Evolutionary conservation across 2,113 vertebrate genomes (phyloP).

Genomic region (Nyctereutes procyonoides): DNA sequence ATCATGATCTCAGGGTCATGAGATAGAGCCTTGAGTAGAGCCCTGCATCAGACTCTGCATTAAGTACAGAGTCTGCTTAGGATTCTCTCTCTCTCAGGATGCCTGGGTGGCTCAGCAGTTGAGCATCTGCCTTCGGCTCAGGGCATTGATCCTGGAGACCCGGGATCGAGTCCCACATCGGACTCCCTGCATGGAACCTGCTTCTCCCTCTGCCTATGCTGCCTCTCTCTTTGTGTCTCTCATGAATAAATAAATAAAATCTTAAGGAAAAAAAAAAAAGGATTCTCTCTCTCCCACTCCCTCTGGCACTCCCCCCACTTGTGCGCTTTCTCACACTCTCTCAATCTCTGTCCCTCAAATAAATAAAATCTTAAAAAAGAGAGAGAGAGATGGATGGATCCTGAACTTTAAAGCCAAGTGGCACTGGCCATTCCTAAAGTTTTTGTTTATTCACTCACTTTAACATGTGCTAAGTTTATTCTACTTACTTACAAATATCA

Average conservation of each 20-base stretch:
- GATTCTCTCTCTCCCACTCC: background rate
- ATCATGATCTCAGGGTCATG: background rate
- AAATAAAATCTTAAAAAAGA: background rate
- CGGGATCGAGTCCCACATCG: too few relatives aligned
- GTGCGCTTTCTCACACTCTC: background rate
- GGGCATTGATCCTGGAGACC: too few relatives aligned
- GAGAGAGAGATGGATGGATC: background rate
- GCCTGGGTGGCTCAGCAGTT: too few relatives aligned
- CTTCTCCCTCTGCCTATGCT: too few relatives aligned
- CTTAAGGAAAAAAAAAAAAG: background rate
- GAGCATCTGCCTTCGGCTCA: too few relatives aligned
- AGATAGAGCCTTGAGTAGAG: background rate
- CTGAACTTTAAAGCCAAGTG: background rate
- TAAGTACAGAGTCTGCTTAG: background rate
- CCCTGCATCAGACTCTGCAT: background rate
- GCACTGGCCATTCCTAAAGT: background rate
- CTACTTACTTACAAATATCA: background rate
- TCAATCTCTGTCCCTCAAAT: background rate
- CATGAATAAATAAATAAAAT: too few relatives aligned
- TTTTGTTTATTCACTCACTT: background rate
- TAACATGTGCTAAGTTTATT: background rate
- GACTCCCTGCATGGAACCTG: too few relatives aligned
- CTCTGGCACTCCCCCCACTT: fast-evolving
- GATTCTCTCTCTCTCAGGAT: background rate
- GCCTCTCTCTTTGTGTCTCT: too few relatives aligned